Percentiles rank a stretch among this genome's conserved stretches.
phyloP scores from a whole-genome alignment of 2,113 vertebrate genomes.

The Neotoma lepida region DNA sequence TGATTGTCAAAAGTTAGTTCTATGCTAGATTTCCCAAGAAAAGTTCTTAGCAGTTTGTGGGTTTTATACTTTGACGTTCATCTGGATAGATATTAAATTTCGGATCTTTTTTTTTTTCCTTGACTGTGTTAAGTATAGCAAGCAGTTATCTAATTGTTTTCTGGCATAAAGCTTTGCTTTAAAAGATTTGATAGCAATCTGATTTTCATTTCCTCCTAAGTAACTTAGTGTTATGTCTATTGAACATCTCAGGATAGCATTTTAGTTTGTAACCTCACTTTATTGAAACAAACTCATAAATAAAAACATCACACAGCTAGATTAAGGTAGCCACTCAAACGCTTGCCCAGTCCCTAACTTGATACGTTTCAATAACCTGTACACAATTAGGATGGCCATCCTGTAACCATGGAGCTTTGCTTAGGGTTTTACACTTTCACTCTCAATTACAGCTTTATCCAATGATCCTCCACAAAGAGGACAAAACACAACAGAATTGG shows the following conservation, averaged over 20 bases:
- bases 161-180: constrained; percentile 16
- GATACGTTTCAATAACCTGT: not conserved
- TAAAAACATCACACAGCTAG: not conserved
- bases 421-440: not conserved
- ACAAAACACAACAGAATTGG: not conserved
- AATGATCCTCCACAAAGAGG: too few species aligned
- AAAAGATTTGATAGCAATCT: constrained; percentile 7
- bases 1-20: constrained; percentile 25
- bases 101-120: not conserved
- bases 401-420: not conserved
- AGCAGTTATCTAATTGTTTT: constrained; percentile 5
- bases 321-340: not conserved
- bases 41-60: constrained; percentile 3
- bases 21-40: not conserved
- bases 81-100: constrained; percentile 18
- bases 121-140: not conserved
- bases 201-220: not conserved
- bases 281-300: not conserved
- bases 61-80: constrained; percentile 33
- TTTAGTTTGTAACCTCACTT: not conserved
- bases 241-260: not conserved
- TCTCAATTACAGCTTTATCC: not conserved
- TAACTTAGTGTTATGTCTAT: not conserved
- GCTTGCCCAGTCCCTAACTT: not conserved
- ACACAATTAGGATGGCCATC: not conserved